These are phyloP conservation scores for Heliconius hortense DNA, from an alignment of 2,888 invertebrate species.

Conservation along the genomic window DNA sequence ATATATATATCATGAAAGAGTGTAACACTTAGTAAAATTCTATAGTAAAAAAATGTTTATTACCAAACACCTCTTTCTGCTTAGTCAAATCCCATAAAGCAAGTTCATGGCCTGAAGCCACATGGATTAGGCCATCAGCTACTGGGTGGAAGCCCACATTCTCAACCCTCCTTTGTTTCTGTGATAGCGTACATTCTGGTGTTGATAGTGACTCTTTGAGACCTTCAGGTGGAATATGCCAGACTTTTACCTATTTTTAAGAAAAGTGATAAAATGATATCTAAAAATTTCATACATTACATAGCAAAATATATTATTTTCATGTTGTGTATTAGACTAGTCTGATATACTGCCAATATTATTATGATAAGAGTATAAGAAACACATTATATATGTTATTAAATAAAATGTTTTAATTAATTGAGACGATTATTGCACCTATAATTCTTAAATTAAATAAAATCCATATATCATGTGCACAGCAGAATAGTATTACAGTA, in stretches of 20 bases:
- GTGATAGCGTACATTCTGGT: conserved; percentile 90
- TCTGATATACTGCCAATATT: not conserved
- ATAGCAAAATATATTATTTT: not conserved
- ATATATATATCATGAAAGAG: not conserved
- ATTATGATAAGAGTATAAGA: no score
- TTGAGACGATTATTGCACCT: not conserved
- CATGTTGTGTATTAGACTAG: not conserved
- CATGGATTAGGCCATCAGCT: conserved; percentile 93
- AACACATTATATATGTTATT: not conserved
- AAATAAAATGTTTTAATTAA: not conserved
- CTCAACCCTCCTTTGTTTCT: conserved; percentile 92
- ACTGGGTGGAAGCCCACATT: conserved; percentile 95
- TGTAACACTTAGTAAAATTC: no score
- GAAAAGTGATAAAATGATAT: not conserved
- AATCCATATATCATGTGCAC: conserved; percentile 18
- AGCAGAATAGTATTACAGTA: conserved; percentile 46
- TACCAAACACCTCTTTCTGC: conserved; percentile 90
- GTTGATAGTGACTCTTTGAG: conserved; percentile 88
- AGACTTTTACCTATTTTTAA: conserved; percentile 87
- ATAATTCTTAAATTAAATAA: not conserved
- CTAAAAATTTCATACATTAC: not conserved
- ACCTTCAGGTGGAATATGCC: conserved; percentile 93
- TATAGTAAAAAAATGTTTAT: conserved; percentile 24
- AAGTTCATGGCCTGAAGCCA: conserved; percentile 90
- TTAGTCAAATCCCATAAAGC: conserved; percentile 93